A percentile compares a stretch with the other conserved stretches of the same genome.
These are phyloP conservation scores for Pristionchus maxplancki DNA, from an alignment of 2,888 invertebrate genomes.

Conservation along the genomic window DNA sequence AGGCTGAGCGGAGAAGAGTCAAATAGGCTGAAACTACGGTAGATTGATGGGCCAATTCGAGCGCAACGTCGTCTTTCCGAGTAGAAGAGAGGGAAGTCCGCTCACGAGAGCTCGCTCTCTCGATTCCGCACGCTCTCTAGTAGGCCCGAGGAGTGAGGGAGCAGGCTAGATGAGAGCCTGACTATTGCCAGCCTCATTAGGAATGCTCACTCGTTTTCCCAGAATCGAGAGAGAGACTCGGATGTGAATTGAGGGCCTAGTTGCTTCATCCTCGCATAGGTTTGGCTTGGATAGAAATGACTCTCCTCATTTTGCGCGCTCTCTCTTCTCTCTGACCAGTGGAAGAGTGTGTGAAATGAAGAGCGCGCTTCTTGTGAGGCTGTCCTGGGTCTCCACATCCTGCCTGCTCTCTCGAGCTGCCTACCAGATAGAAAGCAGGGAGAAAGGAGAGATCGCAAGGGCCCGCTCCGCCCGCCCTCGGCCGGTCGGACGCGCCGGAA, in stretches of 20 bases:
- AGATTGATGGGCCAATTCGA: not conserved
- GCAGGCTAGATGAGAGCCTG: not conserved
- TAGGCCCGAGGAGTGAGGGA: not conserved
- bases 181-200: not conserved
- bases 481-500: not conserved
- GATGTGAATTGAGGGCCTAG: too few species aligned
- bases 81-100: not conserved
- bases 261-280: too few species aligned
- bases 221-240: constrained; percentile 4
- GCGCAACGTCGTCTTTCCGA: not conserved
- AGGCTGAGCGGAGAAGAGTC: too few species aligned
- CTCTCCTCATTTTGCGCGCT: not conserved
- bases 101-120: not conserved
- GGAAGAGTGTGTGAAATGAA: too few species aligned
- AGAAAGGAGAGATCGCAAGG: not conserved
- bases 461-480: not conserved
- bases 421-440: not conserved
- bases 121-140: not conserved
- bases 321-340: too few species aligned
- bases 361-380: too few species aligned
- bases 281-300: not conserved
- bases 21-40: not conserved
- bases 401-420: not conserved
- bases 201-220: not conserved
- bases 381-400: too few species aligned